Evolutionary conservation across 2,113 vertebrate genomes (phyloP).

Genomic region (Poecilia latipinna): DNA sequence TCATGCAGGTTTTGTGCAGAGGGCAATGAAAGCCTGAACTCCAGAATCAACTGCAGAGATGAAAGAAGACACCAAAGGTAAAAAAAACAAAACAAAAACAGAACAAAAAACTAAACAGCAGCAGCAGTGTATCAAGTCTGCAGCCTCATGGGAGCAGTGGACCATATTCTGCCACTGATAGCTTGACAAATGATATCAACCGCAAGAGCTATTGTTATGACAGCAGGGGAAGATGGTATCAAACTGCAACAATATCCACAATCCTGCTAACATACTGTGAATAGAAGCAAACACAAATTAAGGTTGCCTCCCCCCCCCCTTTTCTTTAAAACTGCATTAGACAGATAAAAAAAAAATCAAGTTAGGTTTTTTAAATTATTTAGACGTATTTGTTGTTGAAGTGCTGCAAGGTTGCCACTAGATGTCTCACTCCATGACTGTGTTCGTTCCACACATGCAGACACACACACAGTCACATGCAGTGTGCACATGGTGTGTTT

Average conservation of each 20-base stretch:
- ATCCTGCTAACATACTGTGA: conserved; percentile 44
- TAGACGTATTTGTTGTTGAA: conserved; percentile 29
- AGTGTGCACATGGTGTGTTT: conserved; percentile 80
- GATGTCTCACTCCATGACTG: conserved; percentile 62
- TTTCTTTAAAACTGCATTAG: conserved; percentile 10
- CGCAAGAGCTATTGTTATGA: conserved; percentile 66
- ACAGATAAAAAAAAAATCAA: conserved; percentile 10
- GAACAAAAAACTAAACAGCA: conserved; percentile 25
- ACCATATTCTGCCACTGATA: conserved; percentile 57
- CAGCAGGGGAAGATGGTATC: conserved; percentile 66
- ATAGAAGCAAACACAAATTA: conserved; percentile 25
- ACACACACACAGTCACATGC: conserved; percentile 60
- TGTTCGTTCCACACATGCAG: conserved; percentile 32
- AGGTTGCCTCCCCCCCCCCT: neutral
- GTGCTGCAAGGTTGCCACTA: conserved; percentile 54
- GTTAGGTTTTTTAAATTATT: conserved; percentile 15
- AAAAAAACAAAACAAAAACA: neutral
- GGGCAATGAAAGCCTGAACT: conserved; percentile 16
- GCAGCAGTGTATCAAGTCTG: conserved; percentile 48
- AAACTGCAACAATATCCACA: conserved; percentile 61
- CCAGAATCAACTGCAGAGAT: conserved; percentile 33
- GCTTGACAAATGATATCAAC: conserved; percentile 72
- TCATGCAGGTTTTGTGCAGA: conserved; percentile 26
- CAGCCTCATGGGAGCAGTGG: conserved; percentile 53
- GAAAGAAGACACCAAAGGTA: conserved; percentile 41